Evolutionary conservation across 37 sponge, comb jelly and placozoan genomes (phyloP).

Genomic region (Chondrosia reniformis): DNA sequence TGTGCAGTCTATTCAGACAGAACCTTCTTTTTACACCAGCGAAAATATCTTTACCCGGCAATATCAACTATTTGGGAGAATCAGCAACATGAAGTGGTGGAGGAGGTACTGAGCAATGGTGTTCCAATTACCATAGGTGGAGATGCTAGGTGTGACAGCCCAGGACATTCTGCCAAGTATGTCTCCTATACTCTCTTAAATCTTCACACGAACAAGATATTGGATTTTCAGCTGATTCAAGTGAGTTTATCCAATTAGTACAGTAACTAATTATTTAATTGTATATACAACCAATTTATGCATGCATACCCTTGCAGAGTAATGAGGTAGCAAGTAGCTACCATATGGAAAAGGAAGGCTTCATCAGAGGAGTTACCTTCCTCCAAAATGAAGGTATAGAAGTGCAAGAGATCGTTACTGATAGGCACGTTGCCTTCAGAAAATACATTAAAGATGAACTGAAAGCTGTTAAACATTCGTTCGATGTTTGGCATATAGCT

Average conservation of each 20-base stretch:
- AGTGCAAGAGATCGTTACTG: constrained; percentile 24
- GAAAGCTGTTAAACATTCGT: constrained; percentile 29
- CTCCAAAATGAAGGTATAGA: constrained; percentile 12
- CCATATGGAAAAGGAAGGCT: constrained; percentile 62
- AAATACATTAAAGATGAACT: constrained; percentile 36
- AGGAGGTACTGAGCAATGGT: not conserved
- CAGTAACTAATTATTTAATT: not conserved
- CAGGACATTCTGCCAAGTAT: constrained; percentile 22
- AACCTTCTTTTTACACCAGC: not conserved
- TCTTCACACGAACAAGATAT: not conserved
- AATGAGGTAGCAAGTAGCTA: constrained; percentile 44
- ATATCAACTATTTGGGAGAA: not conserved
- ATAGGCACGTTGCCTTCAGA: constrained; percentile 43
- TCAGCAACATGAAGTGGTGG: not conserved
- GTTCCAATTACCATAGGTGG: not conserved
- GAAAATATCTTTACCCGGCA: not conserved
- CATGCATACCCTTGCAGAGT: not conserved
- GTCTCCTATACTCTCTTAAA: constrained; percentile 19
- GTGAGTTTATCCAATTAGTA: not conserved
- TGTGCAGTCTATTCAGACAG: not conserved
- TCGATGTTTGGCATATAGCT: constrained; percentile 64
- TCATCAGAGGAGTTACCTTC: constrained; percentile 4
- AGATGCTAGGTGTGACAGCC: constrained; percentile 21
- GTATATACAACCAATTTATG: not conserved
- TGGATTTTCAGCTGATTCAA: constrained; percentile 11